Evolutionary conservation across 2,113 vertebrate genomes (phyloP).

Genomic region (Sinocyclocheilus maitianheensis): DNA sequence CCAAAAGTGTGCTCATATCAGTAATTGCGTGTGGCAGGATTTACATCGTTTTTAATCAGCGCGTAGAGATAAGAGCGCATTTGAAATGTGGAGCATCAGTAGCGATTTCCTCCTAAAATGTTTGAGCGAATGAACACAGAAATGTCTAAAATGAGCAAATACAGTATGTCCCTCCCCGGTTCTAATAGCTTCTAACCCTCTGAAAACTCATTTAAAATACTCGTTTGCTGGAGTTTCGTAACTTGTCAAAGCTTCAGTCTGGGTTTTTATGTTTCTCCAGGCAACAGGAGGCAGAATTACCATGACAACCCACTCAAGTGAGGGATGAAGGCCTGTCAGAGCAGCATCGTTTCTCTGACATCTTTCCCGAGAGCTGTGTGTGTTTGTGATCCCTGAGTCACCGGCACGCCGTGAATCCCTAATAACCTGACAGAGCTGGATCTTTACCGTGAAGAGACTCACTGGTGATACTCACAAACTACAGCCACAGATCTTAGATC

Average conservation of each 20-base stretch:
- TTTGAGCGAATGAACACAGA: not conserved
- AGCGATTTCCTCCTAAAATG: not conserved
- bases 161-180: not conserved
- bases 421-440: slow-evolving; percentile 19
- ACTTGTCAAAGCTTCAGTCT: not conserved
- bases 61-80: not conserved
- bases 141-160: not conserved
- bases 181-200: not conserved
- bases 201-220: not conserved
- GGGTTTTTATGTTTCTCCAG: slow-evolving; percentile 50
- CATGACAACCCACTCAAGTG: slow-evolving; percentile 49
- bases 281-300: slow-evolving; percentile 49
- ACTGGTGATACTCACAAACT: not conserved
- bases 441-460: slow-evolving; percentile 10
- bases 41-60: not conserved
- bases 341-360: slow-evolving; percentile 45
- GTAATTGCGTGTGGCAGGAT: not conserved
- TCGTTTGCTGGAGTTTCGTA: slow-evolving; percentile 7
- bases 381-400: slow-evolving; percentile 45
- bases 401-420: not conserved
- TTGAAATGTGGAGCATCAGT: not conserved
- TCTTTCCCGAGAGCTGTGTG: slow-evolving; percentile 2
- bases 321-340: slow-evolving; percentile 37
- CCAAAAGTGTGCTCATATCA: not conserved
- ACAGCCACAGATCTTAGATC: slow-evolving; percentile 4